Evolutionary conservation across 2,888 invertebrate genomes (phyloP).

Genomic region (Steinernema scapterisci): DNA sequence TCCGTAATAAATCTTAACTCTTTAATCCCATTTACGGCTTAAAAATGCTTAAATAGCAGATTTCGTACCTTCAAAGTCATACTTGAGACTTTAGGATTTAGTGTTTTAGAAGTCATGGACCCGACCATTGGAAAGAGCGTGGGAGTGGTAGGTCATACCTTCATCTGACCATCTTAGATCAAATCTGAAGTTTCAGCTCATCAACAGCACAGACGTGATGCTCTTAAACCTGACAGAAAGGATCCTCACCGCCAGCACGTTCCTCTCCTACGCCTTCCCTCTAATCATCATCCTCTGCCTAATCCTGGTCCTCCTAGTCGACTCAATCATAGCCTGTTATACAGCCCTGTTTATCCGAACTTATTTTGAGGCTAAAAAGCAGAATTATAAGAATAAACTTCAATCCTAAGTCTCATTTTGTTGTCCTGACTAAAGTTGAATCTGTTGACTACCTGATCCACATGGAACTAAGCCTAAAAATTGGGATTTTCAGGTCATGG

Average conservation of each 20-base stretch:
- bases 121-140: constrained; percentile 6
- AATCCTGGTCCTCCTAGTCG: neutral
- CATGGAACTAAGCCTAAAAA: no score
- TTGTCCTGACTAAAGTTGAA: neutral
- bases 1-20: no score
- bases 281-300: constrained; percentile 9
- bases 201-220: constrained; percentile 21
- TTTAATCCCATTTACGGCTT: no score
- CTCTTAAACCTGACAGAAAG: neutral
- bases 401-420: neutral
- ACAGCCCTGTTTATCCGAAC: neutral
- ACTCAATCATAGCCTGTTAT: constrained; percentile 17
- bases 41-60: no score
- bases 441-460: no score
- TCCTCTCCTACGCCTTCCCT: constrained; percentile 15
- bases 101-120: neutral
- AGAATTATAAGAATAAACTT: neutral
- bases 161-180: no score
- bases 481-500: neutral
- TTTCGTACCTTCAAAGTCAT: neutral
- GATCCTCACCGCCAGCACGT: constrained; percentile 9
- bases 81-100: neutral
- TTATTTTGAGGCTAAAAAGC: constrained; percentile 21
- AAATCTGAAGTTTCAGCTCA: neutral
- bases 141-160: neutral